Conservation (phyloP, 2,113 vertebrate genomes). For the Sardina pilchardus region DNA sequence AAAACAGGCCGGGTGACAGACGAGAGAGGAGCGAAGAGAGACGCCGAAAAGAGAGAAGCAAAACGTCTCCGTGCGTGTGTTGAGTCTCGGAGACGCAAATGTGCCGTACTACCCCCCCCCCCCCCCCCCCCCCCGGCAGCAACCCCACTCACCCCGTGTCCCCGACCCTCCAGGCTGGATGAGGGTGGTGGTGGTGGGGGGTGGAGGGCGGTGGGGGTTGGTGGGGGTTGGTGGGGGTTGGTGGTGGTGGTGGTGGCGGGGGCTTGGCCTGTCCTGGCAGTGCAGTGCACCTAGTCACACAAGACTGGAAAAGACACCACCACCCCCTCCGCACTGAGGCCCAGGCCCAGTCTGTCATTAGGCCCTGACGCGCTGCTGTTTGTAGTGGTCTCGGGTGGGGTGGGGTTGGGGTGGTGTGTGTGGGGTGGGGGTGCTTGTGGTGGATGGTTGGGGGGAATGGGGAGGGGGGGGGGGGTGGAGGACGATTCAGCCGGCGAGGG, state of each 20-base stretch:
- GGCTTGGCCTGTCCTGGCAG: neutral
- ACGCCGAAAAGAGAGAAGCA: neutral
- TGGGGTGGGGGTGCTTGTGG: conserved; percentile 19
- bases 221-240: neutral
- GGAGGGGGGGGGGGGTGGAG: conserved; percentile 62
- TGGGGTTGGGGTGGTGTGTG: conserved; percentile 29
- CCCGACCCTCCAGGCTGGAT: neutral
- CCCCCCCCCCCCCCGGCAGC: too few species aligned
- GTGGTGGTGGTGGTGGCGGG: neutral
- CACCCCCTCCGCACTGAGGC: neutral
- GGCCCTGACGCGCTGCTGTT: conserved; percentile 22
- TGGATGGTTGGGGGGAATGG: too few species aligned
- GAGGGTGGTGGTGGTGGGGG: neutral
- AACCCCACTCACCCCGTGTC: neutral
- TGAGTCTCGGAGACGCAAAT: too few species aligned
- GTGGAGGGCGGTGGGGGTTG: neutral
- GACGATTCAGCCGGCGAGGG: conserved; percentile 75
- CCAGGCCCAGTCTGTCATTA: neutral
- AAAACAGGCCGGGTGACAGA: neutral
- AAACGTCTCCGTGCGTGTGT: neutral
- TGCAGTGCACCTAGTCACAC: neutral
- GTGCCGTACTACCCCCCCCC: neutral
- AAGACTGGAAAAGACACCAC: neutral
- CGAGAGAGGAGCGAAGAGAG: neutral
- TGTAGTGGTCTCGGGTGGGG: conserved; percentile 47